Conservation (phyloP, 2,888 invertebrate species). For the Mamestra brassicae region DNA sequence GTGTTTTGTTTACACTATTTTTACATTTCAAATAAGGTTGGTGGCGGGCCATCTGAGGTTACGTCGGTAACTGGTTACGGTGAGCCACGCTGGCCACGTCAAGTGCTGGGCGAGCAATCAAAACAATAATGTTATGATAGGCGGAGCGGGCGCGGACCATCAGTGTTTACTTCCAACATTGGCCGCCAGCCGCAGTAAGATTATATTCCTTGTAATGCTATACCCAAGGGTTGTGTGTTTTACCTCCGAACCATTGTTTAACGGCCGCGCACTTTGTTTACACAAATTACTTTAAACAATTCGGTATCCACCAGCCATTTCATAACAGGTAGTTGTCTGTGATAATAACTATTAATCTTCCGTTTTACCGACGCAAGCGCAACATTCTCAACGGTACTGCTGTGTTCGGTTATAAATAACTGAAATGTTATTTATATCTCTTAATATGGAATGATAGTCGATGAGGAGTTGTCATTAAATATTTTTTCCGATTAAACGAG, state of each 20-base stretch:
- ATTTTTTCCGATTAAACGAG: constrained; percentile 71
- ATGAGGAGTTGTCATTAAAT: constrained; percentile 74
- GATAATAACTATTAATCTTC: constrained; percentile 64
- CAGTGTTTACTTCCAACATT: constrained; percentile 87
- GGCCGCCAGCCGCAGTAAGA: constrained; percentile 77
- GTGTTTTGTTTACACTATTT: constrained; percentile 57
- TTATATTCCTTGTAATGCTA: constrained; percentile 82
- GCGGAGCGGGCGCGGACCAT: constrained; percentile 71
- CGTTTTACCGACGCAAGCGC: constrained; percentile 38
- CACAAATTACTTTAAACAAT: constrained; percentile 70
- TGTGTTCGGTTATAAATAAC: constrained; percentile 58
- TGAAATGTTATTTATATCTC: constrained; percentile 66
- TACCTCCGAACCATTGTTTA: constrained; percentile 75
- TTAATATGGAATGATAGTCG: constrained; percentile 69
- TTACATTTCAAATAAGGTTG: constrained; percentile 49
- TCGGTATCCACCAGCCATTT: constrained; percentile 61
- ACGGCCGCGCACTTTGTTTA: constrained; percentile 69
- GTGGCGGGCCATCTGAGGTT: constrained; percentile 40
- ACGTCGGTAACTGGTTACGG: constrained; percentile 54
- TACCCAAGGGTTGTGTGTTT: constrained; percentile 74
- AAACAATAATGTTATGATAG: constrained; percentile 89
- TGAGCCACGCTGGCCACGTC: constrained; percentile 60
- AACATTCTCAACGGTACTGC: constrained; percentile 43
- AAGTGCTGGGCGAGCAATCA: constrained; percentile 78
- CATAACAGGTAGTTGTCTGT: constrained; percentile 59